Percentiles rank a stretch among this genome's conserved stretches.
These are phyloP conservation scores for Pachliopta kotzebuea DNA, from an alignment of 2,888 invertebrate genomes.

Conservation along the genomic window DNA sequence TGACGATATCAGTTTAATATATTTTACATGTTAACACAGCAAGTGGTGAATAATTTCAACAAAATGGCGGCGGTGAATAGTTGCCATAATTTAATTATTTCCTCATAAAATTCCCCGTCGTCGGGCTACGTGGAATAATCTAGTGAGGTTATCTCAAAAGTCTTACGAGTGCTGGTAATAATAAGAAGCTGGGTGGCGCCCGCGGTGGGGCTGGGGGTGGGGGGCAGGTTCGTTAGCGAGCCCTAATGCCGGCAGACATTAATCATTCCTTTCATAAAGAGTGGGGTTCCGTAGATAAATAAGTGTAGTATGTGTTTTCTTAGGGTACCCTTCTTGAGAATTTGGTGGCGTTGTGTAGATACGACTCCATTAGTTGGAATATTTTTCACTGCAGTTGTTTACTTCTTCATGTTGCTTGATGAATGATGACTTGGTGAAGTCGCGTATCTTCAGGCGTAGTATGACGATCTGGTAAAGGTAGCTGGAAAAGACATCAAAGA, in stretches of 20 bases:
- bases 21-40: no score
- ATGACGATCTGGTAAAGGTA: no score
- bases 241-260: constrained; percentile 79
- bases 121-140: constrained; percentile 34
- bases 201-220: constrained; percentile 36
- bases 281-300: constrained; percentile 78
- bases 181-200: constrained; percentile 51
- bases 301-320: constrained; percentile 81
- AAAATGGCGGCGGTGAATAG: no score
- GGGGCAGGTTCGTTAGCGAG: constrained; percentile 64
- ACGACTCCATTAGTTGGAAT: constrained; percentile 21
- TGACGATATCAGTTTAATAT: no score
- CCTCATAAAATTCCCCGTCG: constrained; percentile 28
- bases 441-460: no score
- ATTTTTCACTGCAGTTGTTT: no score
- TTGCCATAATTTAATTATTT: constrained; percentile 26
- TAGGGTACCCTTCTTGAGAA: constrained; percentile 76
- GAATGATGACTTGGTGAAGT: no score
- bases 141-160: constrained; percentile 55
- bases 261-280: constrained; percentile 81
- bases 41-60: no score
- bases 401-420: no score
- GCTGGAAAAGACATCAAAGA: no score
- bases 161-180: constrained; percentile 78
- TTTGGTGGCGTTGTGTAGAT: constrained; percentile 47